phyloP scores from a whole-genome alignment of 2,888 invertebrate species.

The Terebella lapidaria region DNA sequence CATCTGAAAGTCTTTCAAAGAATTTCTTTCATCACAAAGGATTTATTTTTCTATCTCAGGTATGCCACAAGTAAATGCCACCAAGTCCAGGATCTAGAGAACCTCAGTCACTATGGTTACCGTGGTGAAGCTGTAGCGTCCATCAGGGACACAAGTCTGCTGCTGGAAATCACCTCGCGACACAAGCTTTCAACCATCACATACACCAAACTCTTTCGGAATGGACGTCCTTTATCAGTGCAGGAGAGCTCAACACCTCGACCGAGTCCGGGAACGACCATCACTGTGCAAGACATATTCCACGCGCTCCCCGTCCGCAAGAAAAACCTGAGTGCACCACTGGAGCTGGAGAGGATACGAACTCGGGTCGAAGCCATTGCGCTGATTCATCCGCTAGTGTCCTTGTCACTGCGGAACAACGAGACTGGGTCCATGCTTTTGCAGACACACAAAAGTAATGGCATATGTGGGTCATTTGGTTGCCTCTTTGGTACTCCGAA shows the following conservation, averaged over 20 bases:
- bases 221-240: constrained; percentile 56
- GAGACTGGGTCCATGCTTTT: constrained; percentile 60
- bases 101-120: constrained; percentile 63
- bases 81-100: constrained; percentile 57
- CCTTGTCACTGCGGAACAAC: constrained; percentile 69
- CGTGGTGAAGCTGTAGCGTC: constrained; percentile 67
- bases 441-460: constrained; percentile 60
- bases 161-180: constrained; percentile 62
- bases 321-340: constrained; percentile 56
- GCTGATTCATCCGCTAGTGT: constrained; percentile 63
- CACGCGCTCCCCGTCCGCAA: constrained; percentile 63
- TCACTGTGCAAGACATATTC: constrained; percentile 66
- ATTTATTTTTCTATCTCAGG: constrained; percentile 42
- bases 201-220: constrained; percentile 59
- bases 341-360: constrained; percentile 63
- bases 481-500: constrained; percentile 55
- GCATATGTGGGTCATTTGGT: constrained; percentile 58
- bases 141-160: constrained; percentile 60
- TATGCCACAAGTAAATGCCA: constrained; percentile 66
- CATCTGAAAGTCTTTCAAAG: no score
- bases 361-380: constrained; percentile 62
- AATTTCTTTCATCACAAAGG: no score
- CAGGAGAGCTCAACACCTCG: constrained; percentile 50
- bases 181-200: constrained; percentile 55
- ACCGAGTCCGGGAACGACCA: constrained; percentile 68